phyloP scores from a whole-genome alignment of 2,113 vertebrate species.

The Apaloderma vittatum region DNA sequence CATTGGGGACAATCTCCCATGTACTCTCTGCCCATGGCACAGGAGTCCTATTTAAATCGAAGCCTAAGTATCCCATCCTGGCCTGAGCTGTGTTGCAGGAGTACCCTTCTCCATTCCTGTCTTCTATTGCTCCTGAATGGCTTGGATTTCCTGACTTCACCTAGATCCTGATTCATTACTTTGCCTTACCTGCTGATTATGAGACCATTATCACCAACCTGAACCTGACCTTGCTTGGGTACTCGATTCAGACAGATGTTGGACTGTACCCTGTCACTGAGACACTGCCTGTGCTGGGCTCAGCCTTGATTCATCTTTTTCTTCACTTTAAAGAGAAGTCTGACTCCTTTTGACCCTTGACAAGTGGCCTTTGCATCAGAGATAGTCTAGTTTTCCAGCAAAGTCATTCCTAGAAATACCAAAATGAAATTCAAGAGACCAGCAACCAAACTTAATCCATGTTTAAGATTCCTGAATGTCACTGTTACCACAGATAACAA shows the following conservation, averaged over 20 bases:
- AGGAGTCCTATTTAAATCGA: neutral
- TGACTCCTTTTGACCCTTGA: neutral
- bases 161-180: neutral
- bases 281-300: neutral
- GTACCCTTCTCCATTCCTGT: neutral
- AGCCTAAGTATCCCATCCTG: neutral
- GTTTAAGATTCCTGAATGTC: neutral
- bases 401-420: neutral
- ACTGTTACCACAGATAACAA: neutral
- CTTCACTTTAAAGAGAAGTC: neutral
- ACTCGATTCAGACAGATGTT: neutral
- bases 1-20: fast-evolving
- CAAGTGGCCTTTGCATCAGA: neutral
- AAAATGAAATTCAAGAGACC: neutral
- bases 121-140: neutral
- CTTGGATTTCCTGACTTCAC: neutral
- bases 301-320: neutral
- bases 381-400: neutral
- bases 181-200: neutral
- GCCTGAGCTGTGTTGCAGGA: neutral
- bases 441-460: neutral
- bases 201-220: neutral
- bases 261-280: neutral
- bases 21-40: neutral
- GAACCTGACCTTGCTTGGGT: neutral